Evolutionary conservation across 2,888 invertebrate species (phyloP).

Genomic region (Cosmopolites sordidus): DNA sequence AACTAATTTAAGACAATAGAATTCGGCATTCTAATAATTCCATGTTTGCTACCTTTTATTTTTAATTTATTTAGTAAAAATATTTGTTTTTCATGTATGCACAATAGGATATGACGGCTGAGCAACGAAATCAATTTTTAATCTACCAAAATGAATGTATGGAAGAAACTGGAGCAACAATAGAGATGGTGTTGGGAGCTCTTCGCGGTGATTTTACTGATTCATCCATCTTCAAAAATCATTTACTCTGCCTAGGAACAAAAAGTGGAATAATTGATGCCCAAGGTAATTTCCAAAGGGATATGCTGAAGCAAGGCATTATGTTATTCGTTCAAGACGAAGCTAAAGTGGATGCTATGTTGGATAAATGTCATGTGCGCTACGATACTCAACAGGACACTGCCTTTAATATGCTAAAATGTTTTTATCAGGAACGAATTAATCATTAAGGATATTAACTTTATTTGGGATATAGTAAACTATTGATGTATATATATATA

Average conservation of each 20-base stretch:
- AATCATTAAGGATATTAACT: no score
- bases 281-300: slow-evolving; percentile 1
- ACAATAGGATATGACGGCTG: no score
- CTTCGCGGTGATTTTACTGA: neutral
- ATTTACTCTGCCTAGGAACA: slow-evolving; percentile 6
- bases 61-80: no score
- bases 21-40: no score
- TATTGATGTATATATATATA: no score
- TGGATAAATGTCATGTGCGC: slow-evolving; percentile 4
- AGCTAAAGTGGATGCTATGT: neutral
- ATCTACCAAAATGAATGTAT: neutral
- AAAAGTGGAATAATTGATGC: slow-evolving; percentile 1
- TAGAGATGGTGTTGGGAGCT: neutral
- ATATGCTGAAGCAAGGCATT: neutral
- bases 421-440: no score
- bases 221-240: slow-evolving; percentile 2
- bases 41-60: no score
- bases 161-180: slow-evolving; percentile 1
- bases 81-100: no score
- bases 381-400: neutral
- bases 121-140: no score
- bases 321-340: neutral
- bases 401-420: slow-evolving; percentile 1
- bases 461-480: no score
- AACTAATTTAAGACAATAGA: no score